Base-by-base conservation (phyloP, 2,888 invertebrate species). In the Acholoe squamosa region DNA sequence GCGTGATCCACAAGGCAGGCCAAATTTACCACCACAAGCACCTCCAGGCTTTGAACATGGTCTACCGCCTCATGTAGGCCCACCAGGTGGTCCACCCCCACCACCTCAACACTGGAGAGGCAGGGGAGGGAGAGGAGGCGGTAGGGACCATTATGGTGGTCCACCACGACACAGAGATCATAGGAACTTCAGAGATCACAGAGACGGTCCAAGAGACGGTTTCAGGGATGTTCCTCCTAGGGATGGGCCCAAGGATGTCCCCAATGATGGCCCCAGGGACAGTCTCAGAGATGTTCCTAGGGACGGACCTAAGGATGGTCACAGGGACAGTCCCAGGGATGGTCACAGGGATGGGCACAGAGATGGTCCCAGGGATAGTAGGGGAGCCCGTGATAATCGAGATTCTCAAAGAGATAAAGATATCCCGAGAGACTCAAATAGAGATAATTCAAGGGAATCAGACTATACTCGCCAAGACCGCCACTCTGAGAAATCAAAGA, bases 1-100 rank as follows among this genome's bases (percentile, higher is more conserved):
- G 54, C 86, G 86, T 0, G 54, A 86, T 28, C 52, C 86, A 10
- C 54, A 86, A 28, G 54, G 54, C 86, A 19, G 86, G 22, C 16
- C 22, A 54, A 52, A 52, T n/a, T 54, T 54, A 0, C 86, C 54
- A 25, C 54, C 52, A n/a, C 86, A 51, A n/a, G 25, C 86, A n/a
- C 86, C 86, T 12, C n/a, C n/a, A 86, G 86, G 86, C 54, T 86
- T 31, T 31, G 86, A 86, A 0, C 28, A 86, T 28, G 54, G 54
- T 25, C 43, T 16, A 10, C 86, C 86, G 7, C 52, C 54, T 10
- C 54, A 25, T 16, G 86, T 52, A 86, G 86, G 86, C 10, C 86
- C 86, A 16, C 86, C 86, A 5, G 86, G 86, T 5, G 80, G 5
- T n/a, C 3, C 10, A 7, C 80, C 80, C 0, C 86, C 86, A 16